Evolutionary conservation across 2,797 vertebrate genomes (phyloP), one percentile per base, ranked within the genome.

Genomic region (Sebastes hopkinsi): DNA sequence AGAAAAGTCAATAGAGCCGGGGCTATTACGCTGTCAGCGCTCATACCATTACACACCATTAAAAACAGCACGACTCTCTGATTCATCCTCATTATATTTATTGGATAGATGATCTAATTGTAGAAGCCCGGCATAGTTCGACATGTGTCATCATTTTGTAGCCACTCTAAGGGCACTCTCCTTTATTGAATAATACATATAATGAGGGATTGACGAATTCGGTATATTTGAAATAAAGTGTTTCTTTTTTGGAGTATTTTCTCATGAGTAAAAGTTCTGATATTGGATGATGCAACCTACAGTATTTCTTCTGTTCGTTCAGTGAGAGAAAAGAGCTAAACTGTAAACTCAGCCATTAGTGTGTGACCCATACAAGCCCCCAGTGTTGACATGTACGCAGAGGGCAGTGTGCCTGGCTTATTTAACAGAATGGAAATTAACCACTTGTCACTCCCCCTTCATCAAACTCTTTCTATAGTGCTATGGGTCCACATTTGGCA

Each of bases 11-110:
- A 84, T 85, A 86, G 85, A 88, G 82, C 73, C 62, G 36, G 88
- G 79, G 90, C 92, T 77, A 97, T 97, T 96, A 96, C 42, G 86
- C 91, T 96, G 95, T 95, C 96, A 96, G 93, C 74, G 77, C 91
- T 94, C 90, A 23, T 94, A 92, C 92, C 92, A 95, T 95, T 95
- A 95, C 80, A 84, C 88, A 81, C 85, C 91, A 95, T 95, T 95
- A 95, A 94, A 92, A 95, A 88, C 84, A 75, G 81, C 85, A 87
- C 89, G 90, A 88, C 89, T 92, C 92, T 91, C 89, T 90, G 91
- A 94, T 95, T 95, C 88, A 93, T 93, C 87, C 87, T 93, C 93
- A 95, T 96, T 96, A 96, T 95, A 93, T 95, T 95, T 96, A 96
- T 96, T 96, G 94, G 91, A 92, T 85, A 66, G 88, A 87, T 72